phyloP scores from a whole-genome alignment of 2,113 vertebrate species.

The Chaenocephalus aceratus region DNA sequence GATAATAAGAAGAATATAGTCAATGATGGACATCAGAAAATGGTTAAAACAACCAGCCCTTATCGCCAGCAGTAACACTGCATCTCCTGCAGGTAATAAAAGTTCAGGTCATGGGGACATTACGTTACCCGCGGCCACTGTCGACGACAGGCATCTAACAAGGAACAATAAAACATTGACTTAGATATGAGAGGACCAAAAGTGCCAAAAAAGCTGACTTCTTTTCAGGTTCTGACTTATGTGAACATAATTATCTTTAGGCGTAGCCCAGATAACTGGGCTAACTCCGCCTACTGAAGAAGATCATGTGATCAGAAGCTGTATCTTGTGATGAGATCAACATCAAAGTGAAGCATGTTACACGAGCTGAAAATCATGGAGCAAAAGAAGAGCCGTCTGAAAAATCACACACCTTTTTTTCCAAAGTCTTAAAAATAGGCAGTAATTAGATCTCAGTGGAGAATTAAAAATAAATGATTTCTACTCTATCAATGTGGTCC shows the following conservation, averaged over 20 bases:
- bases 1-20: no score
- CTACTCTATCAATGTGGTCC: conserved; percentile 85
- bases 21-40: no score
- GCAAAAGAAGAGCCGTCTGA: conserved; percentile 58
- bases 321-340: no score
- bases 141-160: no score
- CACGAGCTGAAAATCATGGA: conserved; percentile 15
- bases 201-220: no score
- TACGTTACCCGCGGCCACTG: no score
- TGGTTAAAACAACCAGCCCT: no score
- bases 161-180: no score
- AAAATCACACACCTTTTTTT: conserved; percentile 73
- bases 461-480: conserved; percentile 91
- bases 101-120: no score
- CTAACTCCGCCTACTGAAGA: neutral
- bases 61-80: no score
- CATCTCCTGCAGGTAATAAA: no score
- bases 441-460: conserved; percentile 87
- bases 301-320: neutral
- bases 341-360: conserved; percentile 11
- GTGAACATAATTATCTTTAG: neutral
- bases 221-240: neutral
- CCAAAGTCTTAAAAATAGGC: conserved; percentile 84
- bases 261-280: neutral
- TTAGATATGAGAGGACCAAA: no score